These are phyloP conservation scores for Pogonognathellus flavescens DNA, from an alignment of 1,140 invertebrate genomes.

Conservation along the genomic window DNA sequence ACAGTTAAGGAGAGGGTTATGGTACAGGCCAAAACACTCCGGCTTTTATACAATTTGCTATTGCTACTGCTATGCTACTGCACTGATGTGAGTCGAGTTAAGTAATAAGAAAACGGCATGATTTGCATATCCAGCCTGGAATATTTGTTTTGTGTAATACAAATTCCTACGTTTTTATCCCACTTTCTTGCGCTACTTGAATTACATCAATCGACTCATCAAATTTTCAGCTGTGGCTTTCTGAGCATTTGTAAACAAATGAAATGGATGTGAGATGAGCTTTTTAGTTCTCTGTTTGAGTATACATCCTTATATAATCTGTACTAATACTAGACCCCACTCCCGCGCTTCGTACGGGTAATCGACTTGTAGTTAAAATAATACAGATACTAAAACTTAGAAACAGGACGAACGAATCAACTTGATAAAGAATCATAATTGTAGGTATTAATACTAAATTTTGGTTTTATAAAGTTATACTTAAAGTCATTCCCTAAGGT, in stretches of 20 bases:
- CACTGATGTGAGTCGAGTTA: slow-evolving; percentile 1
- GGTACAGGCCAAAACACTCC: too few relatives aligned
- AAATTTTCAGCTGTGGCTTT: slow-evolving; percentile 27
- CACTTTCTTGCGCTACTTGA: slow-evolving; percentile 46
- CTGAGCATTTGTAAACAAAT: slow-evolving; percentile 50
- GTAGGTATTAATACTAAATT: too few relatives aligned
- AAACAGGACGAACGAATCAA: too few relatives aligned
- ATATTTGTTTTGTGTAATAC: slow-evolving; percentile 42
- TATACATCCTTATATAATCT: not conserved
- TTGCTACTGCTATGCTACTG: too few relatives aligned
- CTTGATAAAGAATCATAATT: too few relatives aligned
- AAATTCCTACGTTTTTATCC: slow-evolving; percentile 47
- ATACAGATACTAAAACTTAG: too few relatives aligned
- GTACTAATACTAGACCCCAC: too few relatives aligned
- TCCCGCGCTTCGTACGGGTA: too few relatives aligned
- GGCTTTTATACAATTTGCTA: not conserved
- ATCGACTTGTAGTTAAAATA: too few relatives aligned
- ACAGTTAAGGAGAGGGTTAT: not conserved
- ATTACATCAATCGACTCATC: slow-evolving; percentile 50
- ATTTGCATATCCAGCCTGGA: slow-evolving; percentile 46
- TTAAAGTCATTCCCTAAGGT: too few relatives aligned
- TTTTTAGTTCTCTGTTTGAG: not conserved
- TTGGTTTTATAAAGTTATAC: too few relatives aligned
- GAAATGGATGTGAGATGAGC: slow-evolving; percentile 33
- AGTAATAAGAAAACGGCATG: slow-evolving; percentile 37